Evolutionary conservation across 2,797 vertebrate genomes (phyloP), one percentile per base, ranked within the genome.

Genomic region (Sorex maritimensis): DNA sequence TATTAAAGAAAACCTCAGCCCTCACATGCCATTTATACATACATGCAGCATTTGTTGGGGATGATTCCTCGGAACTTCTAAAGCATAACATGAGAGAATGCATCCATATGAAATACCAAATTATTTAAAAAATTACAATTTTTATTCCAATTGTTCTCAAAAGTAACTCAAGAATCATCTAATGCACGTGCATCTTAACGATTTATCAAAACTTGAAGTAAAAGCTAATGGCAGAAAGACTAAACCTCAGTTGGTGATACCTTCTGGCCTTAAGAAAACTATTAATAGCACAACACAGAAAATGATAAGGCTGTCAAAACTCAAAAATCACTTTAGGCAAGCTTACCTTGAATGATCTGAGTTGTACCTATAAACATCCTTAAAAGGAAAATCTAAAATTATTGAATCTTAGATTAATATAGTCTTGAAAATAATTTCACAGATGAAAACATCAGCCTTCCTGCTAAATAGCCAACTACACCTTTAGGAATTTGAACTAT

Each of bases 1-100:
- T 93, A 91, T 82, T 94, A 92, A 93, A 84, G 52, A 78, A 91
- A 93, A 95, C 30, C 58, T 15, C 91, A 94, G 75, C 14, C 28
- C 7, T 90, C 68, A 74, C 14, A 87, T 92, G 38, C 83, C 84
- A 71, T 5, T 92, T 74, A 71, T 8, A 63, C 13, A 49, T 49
- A 67, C 15, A 65, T 1, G 3, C 23, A 67, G 23, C 30, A 73
- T 11, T 61, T 49, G 13, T 24, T 1, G 0, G n/a, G 24, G 86
- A 85, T 23, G 69, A 61, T 14, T 19, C 78, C 71, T 93, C 74
- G 69, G 7, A 94, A 52, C 23, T 67, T 72, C n/a, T 86, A 46
- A 81, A 86, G 23, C 7, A 4, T 38, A 61, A 68, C 14, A 6
- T 38, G 68, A n/a, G 17, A 79, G 61, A 81, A 41, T n/a, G 1